Conservation (phyloP, 2,797 vertebrate species). For the Myotis myotis region DNA sequence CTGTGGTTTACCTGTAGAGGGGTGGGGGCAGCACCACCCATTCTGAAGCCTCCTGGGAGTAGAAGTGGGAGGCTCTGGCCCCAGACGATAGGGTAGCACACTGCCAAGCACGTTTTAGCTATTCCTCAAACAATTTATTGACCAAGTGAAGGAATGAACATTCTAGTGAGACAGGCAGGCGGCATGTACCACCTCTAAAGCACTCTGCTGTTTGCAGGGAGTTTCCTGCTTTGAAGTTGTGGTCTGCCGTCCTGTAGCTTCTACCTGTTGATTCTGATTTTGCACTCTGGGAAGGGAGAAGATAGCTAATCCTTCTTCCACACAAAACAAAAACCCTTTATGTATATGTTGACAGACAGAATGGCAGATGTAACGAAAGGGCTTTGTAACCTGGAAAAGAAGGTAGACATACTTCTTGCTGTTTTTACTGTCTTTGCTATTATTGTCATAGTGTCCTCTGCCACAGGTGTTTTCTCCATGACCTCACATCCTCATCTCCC, state of each 20-base stretch:
- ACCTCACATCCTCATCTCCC: not conserved
- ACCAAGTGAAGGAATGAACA: not conserved
- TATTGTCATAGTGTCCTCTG: not conserved
- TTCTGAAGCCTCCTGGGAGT: not conserved
- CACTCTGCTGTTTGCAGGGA: too few species aligned
- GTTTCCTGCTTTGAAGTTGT: not conserved
- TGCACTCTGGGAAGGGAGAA: not conserved
- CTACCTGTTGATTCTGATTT: not conserved
- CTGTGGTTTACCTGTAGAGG: not conserved
- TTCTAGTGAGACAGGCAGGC: not conserved
- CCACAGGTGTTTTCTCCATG: not conserved
- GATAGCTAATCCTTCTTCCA: not conserved
- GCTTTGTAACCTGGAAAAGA: not conserved
- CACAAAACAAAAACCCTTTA: not conserved
- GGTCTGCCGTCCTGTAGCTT: not conserved
- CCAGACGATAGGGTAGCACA: too few species aligned
- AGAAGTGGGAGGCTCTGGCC: not conserved
- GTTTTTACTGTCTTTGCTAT: not conserved
- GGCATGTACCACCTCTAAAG: not conserved
- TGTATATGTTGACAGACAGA: not conserved
- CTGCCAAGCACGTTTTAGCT: not conserved
- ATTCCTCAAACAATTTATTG: not conserved
- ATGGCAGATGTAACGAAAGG: not conserved
- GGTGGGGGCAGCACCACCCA: rapidly evolving
- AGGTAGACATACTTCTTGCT: too few species aligned